phyloP scores from a whole-genome alignment of 2,113 vertebrate species.

The Scalopus aquaticus region DNA sequence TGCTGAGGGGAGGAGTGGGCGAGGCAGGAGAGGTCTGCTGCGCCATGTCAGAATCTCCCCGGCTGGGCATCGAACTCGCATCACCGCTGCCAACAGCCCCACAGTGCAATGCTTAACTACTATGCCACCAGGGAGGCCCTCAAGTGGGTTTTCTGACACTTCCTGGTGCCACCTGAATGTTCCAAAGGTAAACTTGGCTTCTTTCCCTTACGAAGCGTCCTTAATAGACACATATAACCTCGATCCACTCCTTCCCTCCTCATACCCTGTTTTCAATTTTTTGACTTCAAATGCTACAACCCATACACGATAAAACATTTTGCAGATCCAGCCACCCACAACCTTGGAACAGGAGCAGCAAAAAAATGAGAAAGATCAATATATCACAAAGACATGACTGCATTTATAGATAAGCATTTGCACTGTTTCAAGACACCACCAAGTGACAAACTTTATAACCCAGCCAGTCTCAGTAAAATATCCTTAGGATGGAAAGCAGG shows the following conservation, averaged over 20 bases:
- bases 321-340: not conserved
- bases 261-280: constrained; percentile 18
- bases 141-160: not conserved
- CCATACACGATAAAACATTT: not conserved
- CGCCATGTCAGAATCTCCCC: too few species aligned
- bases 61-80: too few species aligned
- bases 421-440: not conserved
- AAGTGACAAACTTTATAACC: constrained; percentile 34
- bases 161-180: not conserved
- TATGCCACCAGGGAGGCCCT: too few species aligned
- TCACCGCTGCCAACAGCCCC: too few species aligned
- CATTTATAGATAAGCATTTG: not conserved
- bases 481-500: not conserved
- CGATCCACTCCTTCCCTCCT: not conserved
- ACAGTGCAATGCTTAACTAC: too few species aligned
- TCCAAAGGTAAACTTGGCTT: not conserved
- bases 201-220: not conserved
- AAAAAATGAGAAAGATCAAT: constrained; percentile 14
- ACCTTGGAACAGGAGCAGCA: constrained; percentile 16
- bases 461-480: constrained; percentile 23
- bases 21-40: too few species aligned
- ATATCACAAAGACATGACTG: not conserved
- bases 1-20: too few species aligned
- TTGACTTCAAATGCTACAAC: constrained; percentile 42
- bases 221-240: not conserved